phyloP scores from a whole-genome alignment of 2,888 invertebrate genomes.

The Cantharis rufa region DNA sequence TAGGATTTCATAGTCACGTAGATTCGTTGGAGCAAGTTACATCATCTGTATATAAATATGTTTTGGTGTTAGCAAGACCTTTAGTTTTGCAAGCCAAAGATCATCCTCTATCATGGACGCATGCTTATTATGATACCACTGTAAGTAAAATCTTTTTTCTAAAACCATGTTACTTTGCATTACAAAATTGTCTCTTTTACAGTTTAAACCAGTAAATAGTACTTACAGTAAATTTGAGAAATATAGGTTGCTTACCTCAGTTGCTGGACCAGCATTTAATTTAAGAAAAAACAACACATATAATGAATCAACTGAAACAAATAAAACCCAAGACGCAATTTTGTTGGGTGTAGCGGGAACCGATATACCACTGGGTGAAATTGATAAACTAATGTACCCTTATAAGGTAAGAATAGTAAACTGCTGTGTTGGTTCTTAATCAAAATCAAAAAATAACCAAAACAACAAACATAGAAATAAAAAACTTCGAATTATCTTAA shows the following conservation, averaged over 20 bases:
- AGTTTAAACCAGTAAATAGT: conserved; percentile 46
- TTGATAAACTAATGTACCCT: conserved; percentile 85
- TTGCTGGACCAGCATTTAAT: conserved; percentile 91
- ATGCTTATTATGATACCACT: conserved; percentile 86
- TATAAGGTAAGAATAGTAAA: conserved; percentile 66
- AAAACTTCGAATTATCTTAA: background rate
- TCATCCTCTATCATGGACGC: conserved; percentile 93
- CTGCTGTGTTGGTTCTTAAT: background rate
- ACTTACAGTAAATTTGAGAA: conserved; percentile 44
- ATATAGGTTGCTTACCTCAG: conserved; percentile 83
- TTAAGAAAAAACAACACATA: conserved; percentile 63
- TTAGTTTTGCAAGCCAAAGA: conserved; percentile 73
- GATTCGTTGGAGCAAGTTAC: conserved; percentile 94
- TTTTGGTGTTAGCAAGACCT: conserved; percentile 89
- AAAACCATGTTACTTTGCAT: background rate
- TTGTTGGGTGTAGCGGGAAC: conserved; percentile 95
- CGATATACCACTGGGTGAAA: conserved; percentile 90
- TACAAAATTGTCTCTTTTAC: background rate
- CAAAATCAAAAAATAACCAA: no score
- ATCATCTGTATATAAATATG: conserved; percentile 94
- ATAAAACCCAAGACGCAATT: conserved; percentile 68
- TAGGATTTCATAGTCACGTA: conserved; percentile 93
- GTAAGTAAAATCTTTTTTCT: conserved; percentile 57
- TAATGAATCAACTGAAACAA: conserved; percentile 34
- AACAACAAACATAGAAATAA: background rate